Conservation (phyloP, 2,888 invertebrate species). For the Plagodis pulveraria region DNA sequence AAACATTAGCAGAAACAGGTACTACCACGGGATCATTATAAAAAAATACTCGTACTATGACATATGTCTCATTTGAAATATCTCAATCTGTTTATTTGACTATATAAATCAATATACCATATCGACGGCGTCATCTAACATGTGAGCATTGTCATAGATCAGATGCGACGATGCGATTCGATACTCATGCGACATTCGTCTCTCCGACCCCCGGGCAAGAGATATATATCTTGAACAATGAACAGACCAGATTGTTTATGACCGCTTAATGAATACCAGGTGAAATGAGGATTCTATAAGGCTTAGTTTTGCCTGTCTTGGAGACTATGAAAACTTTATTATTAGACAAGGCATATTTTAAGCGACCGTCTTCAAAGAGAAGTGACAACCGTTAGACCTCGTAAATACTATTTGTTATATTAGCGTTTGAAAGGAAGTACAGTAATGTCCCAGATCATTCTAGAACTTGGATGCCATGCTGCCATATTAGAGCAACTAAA, state of each 20-base stretch:
- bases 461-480: too few species aligned
- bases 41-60: background rate
- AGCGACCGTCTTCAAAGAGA: too few species aligned
- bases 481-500: too few species aligned
- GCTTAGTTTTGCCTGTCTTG: background rate
- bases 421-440: too few species aligned
- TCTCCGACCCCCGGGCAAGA: slow-evolving; percentile 34
- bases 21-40: too few species aligned
- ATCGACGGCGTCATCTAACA: slow-evolving; percentile 34
- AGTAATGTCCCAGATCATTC: too few species aligned
- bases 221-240: slow-evolving; percentile 36
- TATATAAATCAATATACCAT: slow-evolving; percentile 7
- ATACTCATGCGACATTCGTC: slow-evolving; percentile 24
- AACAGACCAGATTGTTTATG: slow-evolving; percentile 20
- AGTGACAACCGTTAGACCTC: too few species aligned
- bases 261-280: slow-evolving; percentile 20
- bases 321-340: too few species aligned
- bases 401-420: too few species aligned
- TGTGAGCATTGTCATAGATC: slow-evolving; percentile 33
- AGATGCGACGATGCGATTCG: slow-evolving; percentile 36
- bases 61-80: background rate
- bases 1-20: too few species aligned
- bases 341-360: too few species aligned
- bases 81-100: background rate
- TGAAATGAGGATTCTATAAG: slow-evolving; percentile 12